Base-by-base conservation (phyloP, 2,888 invertebrate genomes). In the Hyppa rectilinea region DNA sequence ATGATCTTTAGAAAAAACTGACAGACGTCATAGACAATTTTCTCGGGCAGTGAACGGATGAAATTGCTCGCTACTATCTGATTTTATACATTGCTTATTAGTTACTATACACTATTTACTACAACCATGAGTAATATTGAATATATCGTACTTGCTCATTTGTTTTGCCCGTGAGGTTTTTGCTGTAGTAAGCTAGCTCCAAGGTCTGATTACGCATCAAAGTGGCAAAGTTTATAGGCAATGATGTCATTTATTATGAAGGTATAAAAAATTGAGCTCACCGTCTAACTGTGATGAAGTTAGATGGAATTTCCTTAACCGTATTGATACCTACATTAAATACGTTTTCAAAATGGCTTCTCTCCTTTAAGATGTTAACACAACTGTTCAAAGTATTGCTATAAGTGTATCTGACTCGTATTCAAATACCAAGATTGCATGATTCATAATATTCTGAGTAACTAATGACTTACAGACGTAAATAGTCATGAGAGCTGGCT, bases 31-130 rank as follows among this genome's bases (percentile, higher is more conserved):
- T 87, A 85, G 84, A 76, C 84, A 84, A 90, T 92, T 92, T 91
- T 92, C 90, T 91, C 87, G 87, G 81, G 76, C 81, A 78, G 89
- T 89, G 90, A 90, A 81, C 79, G 75, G 81, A 78, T 87, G 84
- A 92, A 92, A 92, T 91, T 92, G 86, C 66, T 87, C 88, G 85
- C 88, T 81, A 88, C 67, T 59, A 74, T 78, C 56, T 75, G 62
- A 67, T 36, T 72, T 63, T 31, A 58, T 29, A 70, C 69, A 76
- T 64, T 52, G 36, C 29, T 53, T 49, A 63, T 63, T n/a, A 52
- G 59, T 60, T 49, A 58, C 45, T 66, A 31, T 47, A 58, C 17
- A 58, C n/a, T 2, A 43, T 38, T 43, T 56, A 60, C 49, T 63
- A 78, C 26, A 53, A 23, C 17, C 12, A 56, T 36, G 29, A 66